A percentile compares a stretch with the other conserved stretches of the same genome.
Evolutionary conservation across 2,113 vertebrate species (phyloP).

Genomic region (Clarias batrachus): DNA sequence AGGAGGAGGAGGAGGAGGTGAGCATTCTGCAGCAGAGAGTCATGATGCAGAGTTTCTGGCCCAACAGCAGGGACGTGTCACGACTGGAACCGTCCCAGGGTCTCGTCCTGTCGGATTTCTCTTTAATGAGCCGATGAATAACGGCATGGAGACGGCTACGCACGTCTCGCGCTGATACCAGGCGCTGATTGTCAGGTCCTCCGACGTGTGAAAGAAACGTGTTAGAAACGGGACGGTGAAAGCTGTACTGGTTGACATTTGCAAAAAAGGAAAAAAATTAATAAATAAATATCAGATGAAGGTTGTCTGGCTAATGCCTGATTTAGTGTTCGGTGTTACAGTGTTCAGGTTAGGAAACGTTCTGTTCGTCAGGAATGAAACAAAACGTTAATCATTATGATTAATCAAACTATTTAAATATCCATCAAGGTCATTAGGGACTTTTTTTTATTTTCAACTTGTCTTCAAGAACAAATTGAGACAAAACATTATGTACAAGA

Average conservation of each 20-base stretch:
- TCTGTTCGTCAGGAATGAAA: too few species aligned
- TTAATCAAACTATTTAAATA: too few species aligned
- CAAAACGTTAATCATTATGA: too few species aligned
- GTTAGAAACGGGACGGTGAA: background rate
- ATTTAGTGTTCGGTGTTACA: too few species aligned
- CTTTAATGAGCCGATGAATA: constrained; percentile 60
- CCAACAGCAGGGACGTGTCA: constrained; percentile 54
- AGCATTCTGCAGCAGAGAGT: constrained; percentile 33
- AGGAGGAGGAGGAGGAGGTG: constrained; percentile 10
- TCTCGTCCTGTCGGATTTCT: constrained; percentile 50
- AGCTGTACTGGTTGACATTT: background rate
- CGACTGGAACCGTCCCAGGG: constrained; percentile 60
- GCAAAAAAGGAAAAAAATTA: background rate
- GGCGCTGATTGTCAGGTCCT: constrained; percentile 29
- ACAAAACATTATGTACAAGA: too few species aligned
- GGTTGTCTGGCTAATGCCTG: too few species aligned
- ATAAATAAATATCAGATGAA: too few species aligned
- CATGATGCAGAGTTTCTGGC: constrained; percentile 37
- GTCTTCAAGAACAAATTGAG: too few species aligned
- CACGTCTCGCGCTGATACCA: constrained; percentile 16
- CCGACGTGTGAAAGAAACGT: background rate
- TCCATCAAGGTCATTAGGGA: too few species aligned
- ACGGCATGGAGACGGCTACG: constrained; percentile 24
- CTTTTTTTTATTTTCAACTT: too few species aligned
- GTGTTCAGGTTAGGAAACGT: too few species aligned